Percentiles rank a stretch among this genome's conserved stretches.
Conservation (phyloP, 1,140 invertebrate species). For the Triops longicaudatus region DNA sequence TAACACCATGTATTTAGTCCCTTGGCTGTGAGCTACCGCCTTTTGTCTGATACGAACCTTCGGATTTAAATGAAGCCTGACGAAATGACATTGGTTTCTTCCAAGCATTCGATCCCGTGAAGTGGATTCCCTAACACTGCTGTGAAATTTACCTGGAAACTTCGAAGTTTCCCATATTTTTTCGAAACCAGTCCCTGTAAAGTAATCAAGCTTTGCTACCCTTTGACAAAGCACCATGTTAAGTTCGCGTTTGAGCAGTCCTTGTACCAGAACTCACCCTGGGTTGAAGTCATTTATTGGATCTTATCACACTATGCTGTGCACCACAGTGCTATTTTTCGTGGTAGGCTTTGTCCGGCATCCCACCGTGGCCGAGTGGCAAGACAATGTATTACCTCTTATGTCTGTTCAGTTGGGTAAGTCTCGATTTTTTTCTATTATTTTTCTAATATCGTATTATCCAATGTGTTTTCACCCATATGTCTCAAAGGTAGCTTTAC, state of each 20-base stretch:
- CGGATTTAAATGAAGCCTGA: not conserved
- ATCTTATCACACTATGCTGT: constrained; percentile 5
- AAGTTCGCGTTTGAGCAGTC: not conserved
- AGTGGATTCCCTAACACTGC: not conserved
- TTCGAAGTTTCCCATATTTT: not conserved
- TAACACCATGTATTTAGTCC: not conserved
- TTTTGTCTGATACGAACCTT: not conserved
- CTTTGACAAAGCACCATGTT: not conserved
- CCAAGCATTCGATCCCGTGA: not conserved
- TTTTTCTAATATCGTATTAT: not conserved
- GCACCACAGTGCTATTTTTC: not conserved
- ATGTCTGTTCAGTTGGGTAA: not conserved
- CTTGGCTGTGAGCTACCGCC: not conserved
- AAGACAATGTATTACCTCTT: not conserved
- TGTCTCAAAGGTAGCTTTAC: not conserved
- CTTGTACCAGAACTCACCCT: not conserved
- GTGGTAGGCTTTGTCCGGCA: not conserved
- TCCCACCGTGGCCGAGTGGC: not conserved
- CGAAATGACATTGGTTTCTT: not conserved
- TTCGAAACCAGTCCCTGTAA: not conserved
- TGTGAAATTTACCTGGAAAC: too few species aligned
- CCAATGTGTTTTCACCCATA: not conserved
- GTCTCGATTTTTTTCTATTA: not conserved
- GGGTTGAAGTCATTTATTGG: not conserved
- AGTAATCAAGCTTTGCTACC: not conserved